phyloP scores from a whole-genome alignment of 2,888 invertebrate species.

The Prosopocoilus inquinatus region DNA sequence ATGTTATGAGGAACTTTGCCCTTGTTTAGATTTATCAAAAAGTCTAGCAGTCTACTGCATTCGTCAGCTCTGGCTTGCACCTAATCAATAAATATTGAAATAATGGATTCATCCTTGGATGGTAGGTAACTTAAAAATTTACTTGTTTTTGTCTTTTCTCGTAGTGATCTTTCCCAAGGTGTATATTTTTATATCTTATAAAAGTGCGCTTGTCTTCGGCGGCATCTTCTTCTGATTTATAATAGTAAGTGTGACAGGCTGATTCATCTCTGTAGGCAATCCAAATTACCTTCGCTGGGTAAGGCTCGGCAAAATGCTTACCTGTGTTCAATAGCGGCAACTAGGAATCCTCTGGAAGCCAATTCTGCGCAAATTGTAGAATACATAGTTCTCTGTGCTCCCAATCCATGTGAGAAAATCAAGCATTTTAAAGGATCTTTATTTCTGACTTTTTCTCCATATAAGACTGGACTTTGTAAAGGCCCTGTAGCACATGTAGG shows the following conservation, averaged over 20 bases:
- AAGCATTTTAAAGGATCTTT: slow-evolving; percentile 55
- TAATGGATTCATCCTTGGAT: not conserved
- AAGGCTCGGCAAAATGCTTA: slow-evolving; percentile 28
- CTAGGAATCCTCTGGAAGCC: slow-evolving; percentile 64
- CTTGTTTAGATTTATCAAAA: slow-evolving; percentile 52
- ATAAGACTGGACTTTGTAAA: slow-evolving; percentile 55
- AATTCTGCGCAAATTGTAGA: slow-evolving; percentile 60
- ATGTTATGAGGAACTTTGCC: slow-evolving; percentile 53
- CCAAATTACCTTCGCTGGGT: not conserved
- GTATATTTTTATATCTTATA: slow-evolving; percentile 42
- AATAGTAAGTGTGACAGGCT: slow-evolving; percentile 52
- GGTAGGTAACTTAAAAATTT: slow-evolving; percentile 3
- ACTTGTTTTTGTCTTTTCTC: slow-evolving; percentile 45
- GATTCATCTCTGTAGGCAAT: slow-evolving; percentile 44
- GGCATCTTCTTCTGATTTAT: slow-evolving; percentile 44
- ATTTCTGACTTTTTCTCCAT: slow-evolving; percentile 49
- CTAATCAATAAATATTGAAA: slow-evolving; percentile 35
- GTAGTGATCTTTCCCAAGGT: slow-evolving; percentile 47
- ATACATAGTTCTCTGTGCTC: slow-evolving; percentile 61
- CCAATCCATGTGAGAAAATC: slow-evolving; percentile 65
- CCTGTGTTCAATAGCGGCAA: slow-evolving; percentile 66
- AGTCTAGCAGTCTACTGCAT: slow-evolving; percentile 52
- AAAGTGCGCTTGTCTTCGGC: slow-evolving; percentile 39
- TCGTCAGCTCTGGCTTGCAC: slow-evolving; percentile 54
- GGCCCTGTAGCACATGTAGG: slow-evolving; percentile 41